Percentiles rank a stretch among this genome's conserved stretches.
phyloP scores from a whole-genome alignment of 2,888 invertebrate genomes.

The Carcina quercana region DNA sequence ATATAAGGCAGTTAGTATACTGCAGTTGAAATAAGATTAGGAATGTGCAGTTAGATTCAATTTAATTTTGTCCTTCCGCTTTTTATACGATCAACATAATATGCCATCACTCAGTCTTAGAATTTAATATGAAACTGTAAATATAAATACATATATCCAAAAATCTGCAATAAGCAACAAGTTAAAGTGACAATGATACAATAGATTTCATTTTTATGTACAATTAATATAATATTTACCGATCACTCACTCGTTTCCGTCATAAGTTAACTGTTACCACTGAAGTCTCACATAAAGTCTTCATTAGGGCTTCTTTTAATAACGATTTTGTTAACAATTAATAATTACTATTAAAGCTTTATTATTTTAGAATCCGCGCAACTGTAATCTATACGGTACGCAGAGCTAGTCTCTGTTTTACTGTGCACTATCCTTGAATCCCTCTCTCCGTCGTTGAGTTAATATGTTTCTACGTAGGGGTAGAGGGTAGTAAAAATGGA shows the following conservation, averaged over 20 bases:
- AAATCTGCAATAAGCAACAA: slow-evolving; percentile 43
- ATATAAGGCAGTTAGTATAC: slow-evolving; percentile 5
- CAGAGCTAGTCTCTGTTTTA: no score
- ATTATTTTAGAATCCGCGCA: background rate
- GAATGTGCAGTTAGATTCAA: slow-evolving; percentile 35
- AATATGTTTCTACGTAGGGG: no score
- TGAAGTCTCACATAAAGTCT: no score
- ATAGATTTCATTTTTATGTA: slow-evolving; percentile 34
- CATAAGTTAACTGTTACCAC: no score
- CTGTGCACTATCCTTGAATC: no score
- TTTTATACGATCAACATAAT: slow-evolving; percentile 35
- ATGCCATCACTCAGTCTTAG: slow-evolving; percentile 65
- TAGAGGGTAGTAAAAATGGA: no score
- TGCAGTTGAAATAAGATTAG: slow-evolving; percentile 15
- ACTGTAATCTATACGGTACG: no score
- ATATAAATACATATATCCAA: slow-evolving; percentile 39
- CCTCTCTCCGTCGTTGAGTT: no score
- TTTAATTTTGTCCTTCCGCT: slow-evolving; percentile 23
- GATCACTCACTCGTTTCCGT: slow-evolving; percentile 20
- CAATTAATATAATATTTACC: slow-evolving; percentile 26
- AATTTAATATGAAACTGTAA: slow-evolving; percentile 47
- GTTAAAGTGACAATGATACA: slow-evolving; percentile 34
- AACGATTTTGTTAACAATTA: background rate
- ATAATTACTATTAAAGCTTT: background rate
- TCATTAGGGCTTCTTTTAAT: no score